Evolutionary conservation across 2,888 invertebrate species (phyloP), one percentile per base, ranked within the genome.

Genomic region (Unio pictorum): DNA sequence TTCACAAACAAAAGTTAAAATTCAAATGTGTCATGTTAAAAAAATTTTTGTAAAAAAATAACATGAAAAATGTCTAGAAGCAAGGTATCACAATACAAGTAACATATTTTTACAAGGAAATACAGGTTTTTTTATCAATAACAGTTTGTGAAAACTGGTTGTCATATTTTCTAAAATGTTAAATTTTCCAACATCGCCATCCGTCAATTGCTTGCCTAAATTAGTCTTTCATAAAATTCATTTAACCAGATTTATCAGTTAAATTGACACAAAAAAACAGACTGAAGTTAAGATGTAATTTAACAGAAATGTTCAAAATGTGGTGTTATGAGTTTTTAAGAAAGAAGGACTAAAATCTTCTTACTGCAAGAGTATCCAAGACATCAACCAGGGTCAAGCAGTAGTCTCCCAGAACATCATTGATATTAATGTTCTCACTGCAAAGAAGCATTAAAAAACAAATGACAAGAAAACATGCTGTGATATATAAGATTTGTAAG

Each of bases 401-500:
- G 85, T 92, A 93, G 83, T 93, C 93, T 59, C 93, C 93, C 6
- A 93, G 89, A 15, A 92, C 93, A 89, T 93, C 93, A 89, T 93
- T 93, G 70, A 93, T 93, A 83, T 93, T 93, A 74, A 93, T 92
- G 84, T 93, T 93, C 68, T 91, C 91, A 73, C 93, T 93, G 84
- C 74, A 90, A 89, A 54, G 69, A 69, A 74, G 58, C 18, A 45
- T 30, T 68, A 23, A 18, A 60, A 15, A 67, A 8, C 45, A 45
- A 45, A 45, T 45, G 11, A 45, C 45, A 45, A 11, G 1, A 1
- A 45, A 45, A 45, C 45, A 45, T 45, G 11, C 11, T 45, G 11
- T 45, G 1, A 45, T 11, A 45, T 45, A 45, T 45, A 11, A 11
- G 11, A 45, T 8, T 45, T 11, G 0, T 45, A 45, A 11, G 23